These are phyloP conservation scores for Sphaeramia orbicularis DNA, from an alignment of 2,797 vertebrate genomes.

Conservation along the genomic window DNA sequence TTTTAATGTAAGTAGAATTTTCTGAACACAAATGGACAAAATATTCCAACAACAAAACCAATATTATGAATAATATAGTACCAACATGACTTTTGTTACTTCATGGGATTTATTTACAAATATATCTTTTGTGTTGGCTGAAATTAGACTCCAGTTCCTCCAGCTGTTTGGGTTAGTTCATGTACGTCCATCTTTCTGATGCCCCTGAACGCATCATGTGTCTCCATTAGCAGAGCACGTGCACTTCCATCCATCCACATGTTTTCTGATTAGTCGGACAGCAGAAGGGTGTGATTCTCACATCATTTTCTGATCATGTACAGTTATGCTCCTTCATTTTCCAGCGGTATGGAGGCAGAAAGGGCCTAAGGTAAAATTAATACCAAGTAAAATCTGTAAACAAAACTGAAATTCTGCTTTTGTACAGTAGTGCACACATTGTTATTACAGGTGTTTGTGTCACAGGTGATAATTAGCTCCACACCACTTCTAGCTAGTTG, in stretches of 20 bases:
- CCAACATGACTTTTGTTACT: too few species aligned
- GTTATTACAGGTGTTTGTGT: background rate
- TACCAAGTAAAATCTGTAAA: rapidly evolving
- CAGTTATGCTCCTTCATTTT: background rate
- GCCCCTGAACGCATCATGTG: slow-evolving; percentile 31
- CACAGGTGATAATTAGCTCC: background rate
- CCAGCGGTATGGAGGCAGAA: slow-evolving; percentile 5
- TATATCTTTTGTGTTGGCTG: too few species aligned
- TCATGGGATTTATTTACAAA: too few species aligned
- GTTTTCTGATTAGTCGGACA: slow-evolving; percentile 68
- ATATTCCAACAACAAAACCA: too few species aligned
- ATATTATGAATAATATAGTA: too few species aligned
- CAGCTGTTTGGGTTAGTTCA: slow-evolving; percentile 8
- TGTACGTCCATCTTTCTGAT: background rate
- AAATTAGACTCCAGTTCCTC: background rate
- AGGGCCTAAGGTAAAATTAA: slow-evolving; percentile 31
- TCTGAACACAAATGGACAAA: too few species aligned
- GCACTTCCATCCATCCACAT: background rate
- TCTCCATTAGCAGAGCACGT: slow-evolving; percentile 22
- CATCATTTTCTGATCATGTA: background rate
- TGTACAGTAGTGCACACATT: background rate
- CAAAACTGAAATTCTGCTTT: background rate
- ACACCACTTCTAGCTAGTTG: slow-evolving; percentile 39
- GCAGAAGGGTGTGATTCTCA: slow-evolving; percentile 65
- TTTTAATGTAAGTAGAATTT: too few species aligned